phyloP scores from a whole-genome alignment of 2,113 vertebrate genomes.

The Gobiocypris rarus region DNA sequence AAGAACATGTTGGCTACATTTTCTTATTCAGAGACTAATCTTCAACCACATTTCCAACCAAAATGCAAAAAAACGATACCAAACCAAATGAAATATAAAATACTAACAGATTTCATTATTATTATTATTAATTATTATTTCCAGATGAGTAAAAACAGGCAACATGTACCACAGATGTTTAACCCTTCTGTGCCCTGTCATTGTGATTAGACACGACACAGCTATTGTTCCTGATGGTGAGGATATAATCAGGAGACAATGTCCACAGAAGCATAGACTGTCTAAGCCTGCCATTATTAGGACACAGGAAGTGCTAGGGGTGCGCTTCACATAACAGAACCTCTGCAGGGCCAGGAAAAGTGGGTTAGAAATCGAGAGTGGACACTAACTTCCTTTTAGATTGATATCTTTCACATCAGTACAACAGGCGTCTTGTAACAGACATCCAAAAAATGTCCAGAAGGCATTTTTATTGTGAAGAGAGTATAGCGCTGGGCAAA shows the following conservation, averaged over 20 bases:
- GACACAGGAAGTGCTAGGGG: constrained; percentile 5
- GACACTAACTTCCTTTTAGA: not conserved
- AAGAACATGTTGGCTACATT: not conserved
- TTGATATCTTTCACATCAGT: too few species aligned
- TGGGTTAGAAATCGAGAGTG: not conserved
- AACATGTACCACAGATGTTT: not conserved
- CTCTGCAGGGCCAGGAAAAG: not conserved
- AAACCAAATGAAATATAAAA: not conserved
- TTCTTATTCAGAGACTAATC: too few species aligned
- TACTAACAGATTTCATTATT: not conserved
- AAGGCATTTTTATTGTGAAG: not conserved
- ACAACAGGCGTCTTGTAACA: too few species aligned
- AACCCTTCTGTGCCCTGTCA: not conserved
- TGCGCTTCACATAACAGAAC: not conserved
- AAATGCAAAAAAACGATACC: not conserved
- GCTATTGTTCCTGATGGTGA: constrained; percentile 44
- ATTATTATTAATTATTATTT: not conserved
- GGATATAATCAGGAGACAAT: constrained; percentile 35
- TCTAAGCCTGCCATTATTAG: constrained; percentile 23
- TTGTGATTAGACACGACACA: not conserved
- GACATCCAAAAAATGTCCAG: too few species aligned
- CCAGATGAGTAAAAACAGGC: not conserved
- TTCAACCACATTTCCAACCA: not conserved
- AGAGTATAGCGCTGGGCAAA: not conserved
- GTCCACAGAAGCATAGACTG: constrained; percentile 4